A percentile compares a stretch with the other conserved stretches of the same genome.
These are phyloP conservation scores for Ceriagrion tenellum DNA, from an alignment of 2,888 invertebrate species.

Conservation along the genomic window DNA sequence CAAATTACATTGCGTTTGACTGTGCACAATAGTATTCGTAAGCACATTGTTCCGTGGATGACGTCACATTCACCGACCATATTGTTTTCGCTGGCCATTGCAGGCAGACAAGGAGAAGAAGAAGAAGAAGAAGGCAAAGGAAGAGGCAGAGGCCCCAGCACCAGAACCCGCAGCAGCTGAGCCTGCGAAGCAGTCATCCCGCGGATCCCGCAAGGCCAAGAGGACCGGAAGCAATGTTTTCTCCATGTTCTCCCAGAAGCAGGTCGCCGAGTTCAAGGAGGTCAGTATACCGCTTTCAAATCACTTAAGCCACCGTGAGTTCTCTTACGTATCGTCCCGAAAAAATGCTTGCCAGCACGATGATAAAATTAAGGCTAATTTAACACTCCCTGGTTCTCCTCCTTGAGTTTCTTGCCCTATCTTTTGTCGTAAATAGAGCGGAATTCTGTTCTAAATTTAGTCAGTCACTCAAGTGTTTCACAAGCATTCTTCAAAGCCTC, in stretches of 20 bases:
- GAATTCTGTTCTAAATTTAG: background rate
- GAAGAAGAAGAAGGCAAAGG: slow-evolving; percentile 87
- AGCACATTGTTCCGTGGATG: background rate
- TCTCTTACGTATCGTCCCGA: background rate
- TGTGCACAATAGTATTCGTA: no score
- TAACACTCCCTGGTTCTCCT: no score
- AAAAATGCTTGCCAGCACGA: background rate
- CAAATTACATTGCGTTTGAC: no score
- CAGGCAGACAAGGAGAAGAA: slow-evolving; percentile 97
- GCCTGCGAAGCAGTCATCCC: slow-evolving; percentile 86
- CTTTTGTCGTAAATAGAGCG: no score
- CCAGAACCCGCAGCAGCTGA: slow-evolving; percentile 82
- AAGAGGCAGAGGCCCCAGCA: slow-evolving; percentile 82
- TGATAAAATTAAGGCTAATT: background rate
- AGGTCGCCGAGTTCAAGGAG: slow-evolving; percentile 98
- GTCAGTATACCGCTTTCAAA: slow-evolving; percentile 78
- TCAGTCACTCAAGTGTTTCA: background rate
- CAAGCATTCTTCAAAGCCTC: no score
- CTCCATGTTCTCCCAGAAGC: slow-evolving; percentile 98
- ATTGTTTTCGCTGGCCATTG: slow-evolving; percentile 68
- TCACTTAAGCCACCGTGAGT: background rate
- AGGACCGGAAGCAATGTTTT: slow-evolving; percentile 97
- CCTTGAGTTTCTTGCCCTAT: no score
- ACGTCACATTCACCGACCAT: background rate
- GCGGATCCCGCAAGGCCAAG: slow-evolving; percentile 91